Conservation (phyloP, 2,797 vertebrate species). For the Ctenopoma kingsleyae region DNA sequence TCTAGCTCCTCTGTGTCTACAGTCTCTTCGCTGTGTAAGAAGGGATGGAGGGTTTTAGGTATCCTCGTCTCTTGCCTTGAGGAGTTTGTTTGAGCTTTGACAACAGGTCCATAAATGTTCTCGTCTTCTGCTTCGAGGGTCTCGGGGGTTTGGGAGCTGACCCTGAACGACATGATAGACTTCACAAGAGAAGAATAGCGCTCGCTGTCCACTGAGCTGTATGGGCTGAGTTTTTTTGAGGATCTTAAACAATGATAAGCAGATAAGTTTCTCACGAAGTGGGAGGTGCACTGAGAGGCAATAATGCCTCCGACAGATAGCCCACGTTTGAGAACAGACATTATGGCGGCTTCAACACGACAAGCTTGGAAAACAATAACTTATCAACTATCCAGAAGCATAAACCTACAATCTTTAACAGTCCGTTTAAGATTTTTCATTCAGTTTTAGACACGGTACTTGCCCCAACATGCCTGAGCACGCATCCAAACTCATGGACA, state of each 20-base stretch:
- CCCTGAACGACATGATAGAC: slow-evolving; percentile 85
- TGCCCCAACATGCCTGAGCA: slow-evolving; percentile 55
- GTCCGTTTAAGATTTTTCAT: not conserved
- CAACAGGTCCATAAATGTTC: slow-evolving; percentile 87
- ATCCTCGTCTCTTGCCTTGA: slow-evolving; percentile 53
- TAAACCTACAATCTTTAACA: not conserved
- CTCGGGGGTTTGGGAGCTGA: slow-evolving; percentile 85
- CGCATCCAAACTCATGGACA: not conserved
- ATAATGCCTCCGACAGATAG: slow-evolving; percentile 44
- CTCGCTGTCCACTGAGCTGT: slow-evolving; percentile 87
- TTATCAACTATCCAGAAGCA: not conserved
- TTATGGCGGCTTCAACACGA: slow-evolving; percentile 39
- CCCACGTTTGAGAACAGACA: slow-evolving; percentile 58
- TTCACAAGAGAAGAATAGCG: slow-evolving; percentile 89
- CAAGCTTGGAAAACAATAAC: not conserved
- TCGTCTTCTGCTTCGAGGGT: slow-evolving; percentile 86
- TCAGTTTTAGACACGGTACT: slow-evolving; percentile 16
- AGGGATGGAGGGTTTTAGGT: slow-evolving; percentile 81
- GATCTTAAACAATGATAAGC: slow-evolving; percentile 65
- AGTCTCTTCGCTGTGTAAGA: slow-evolving; percentile 78
- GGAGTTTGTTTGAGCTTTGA: slow-evolving; percentile 72
- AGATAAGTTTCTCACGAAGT: slow-evolving; percentile 69
- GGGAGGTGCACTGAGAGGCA: slow-evolving; percentile 49
- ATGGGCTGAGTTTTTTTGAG: slow-evolving; percentile 87
- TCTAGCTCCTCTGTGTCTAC: slow-evolving; percentile 43